phyloP scores from a whole-genome alignment of 2,888 invertebrate species.

The Aricia artaxerxes region DNA sequence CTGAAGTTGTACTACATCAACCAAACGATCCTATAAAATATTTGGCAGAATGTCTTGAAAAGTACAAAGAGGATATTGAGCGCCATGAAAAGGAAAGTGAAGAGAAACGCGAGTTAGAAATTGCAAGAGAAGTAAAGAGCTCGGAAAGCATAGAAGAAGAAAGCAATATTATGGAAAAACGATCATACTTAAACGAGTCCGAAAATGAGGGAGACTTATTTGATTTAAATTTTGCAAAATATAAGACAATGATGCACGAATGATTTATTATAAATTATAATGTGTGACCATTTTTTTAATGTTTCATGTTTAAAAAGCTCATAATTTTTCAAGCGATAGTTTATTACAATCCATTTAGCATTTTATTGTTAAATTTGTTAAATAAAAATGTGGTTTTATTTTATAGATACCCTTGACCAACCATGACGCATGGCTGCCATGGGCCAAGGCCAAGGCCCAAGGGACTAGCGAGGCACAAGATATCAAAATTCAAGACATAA shows the following conservation, averaged over 20 bases:
- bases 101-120: constrained; percentile 60
- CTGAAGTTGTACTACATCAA: constrained; percentile 65
- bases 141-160: constrained; percentile 55
- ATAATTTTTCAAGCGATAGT: neutral
- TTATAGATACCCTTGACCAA: no score
- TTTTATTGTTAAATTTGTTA: neutral
- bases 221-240: constrained; percentile 2
- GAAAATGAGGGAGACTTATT: neutral
- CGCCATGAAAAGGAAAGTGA: constrained; percentile 55
- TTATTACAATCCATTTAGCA: neutral
- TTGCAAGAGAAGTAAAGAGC: constrained; percentile 58
- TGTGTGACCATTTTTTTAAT: neutral
- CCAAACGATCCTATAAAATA: constrained; percentile 71
- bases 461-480: no score
- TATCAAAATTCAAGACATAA: no score
- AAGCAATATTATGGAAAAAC: neutral
- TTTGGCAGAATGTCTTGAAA: constrained; percentile 58
- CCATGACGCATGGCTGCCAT: no score
- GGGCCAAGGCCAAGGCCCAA: no score
- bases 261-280: neutral
- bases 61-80: constrained; percentile 67
- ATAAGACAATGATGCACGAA: neutral
- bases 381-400: no score
- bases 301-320: neutral
- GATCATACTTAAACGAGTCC: neutral